Evolutionary conservation across 2,113 vertebrate species (phyloP).

Genomic region (Dromaius novaehollandiae): DNA sequence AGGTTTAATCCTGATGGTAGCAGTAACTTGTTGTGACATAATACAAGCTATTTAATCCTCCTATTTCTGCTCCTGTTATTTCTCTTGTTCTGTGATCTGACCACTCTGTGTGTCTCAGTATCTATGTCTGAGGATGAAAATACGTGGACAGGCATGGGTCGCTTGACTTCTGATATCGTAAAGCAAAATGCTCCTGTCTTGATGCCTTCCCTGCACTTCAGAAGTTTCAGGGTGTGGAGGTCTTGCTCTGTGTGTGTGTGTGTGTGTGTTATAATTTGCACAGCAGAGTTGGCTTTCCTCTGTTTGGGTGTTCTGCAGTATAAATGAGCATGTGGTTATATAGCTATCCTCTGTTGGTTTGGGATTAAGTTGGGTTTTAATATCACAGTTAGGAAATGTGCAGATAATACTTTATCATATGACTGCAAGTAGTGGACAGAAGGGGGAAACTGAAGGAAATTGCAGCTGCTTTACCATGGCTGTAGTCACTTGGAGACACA

Average conservation of each 20-base stretch:
- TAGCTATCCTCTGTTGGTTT: neutral
- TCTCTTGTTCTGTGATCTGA: neutral
- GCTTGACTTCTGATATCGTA: neutral
- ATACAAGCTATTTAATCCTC: neutral
- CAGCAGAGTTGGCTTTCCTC: neutral
- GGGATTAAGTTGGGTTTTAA: neutral
- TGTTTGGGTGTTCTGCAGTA: neutral
- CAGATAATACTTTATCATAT: neutral
- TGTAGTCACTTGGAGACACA: neutral
- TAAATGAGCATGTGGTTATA: neutral
- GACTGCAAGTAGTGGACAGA: neutral
- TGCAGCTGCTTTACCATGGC: neutral
- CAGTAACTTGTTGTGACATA: neutral
- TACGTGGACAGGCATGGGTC: accelerated
- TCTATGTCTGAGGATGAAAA: neutral
- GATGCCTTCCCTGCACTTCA: neutral
- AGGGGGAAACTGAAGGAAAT: neutral
- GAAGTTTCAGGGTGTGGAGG: neutral
- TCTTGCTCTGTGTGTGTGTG: accelerated
- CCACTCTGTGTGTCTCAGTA: accelerated
- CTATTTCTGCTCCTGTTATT: neutral
- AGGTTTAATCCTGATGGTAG: neutral
- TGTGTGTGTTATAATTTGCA: accelerated
- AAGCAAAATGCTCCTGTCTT: neutral
- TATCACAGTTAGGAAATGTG: neutral